Evolutionary conservation across 2,797 vertebrate genomes (phyloP), one percentile per base, ranked within the genome.

Genomic region (Eidolon dupreanum): DNA sequence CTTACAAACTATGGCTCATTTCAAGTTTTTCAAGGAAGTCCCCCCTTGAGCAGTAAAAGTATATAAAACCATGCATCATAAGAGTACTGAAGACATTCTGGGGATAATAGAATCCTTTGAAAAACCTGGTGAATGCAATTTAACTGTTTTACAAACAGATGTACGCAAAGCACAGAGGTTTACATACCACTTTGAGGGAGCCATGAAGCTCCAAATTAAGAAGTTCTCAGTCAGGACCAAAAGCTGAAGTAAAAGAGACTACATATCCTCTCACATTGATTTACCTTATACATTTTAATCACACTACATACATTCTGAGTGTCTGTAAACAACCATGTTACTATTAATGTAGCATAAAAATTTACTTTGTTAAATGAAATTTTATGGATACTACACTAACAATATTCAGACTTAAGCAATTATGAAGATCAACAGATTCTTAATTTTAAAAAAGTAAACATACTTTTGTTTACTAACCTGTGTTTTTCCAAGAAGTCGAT

Each of bases 401-500:
- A 90, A 88, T 74, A 82, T 70, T 92, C 61, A 78, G 38, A 91
- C n/a, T 85, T 71, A 65, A 93, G 66, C 16, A 73, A 49, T 75
- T n/a, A 51, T 57, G 13, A 96, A 88, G 17, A 61, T 49, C 59
- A 91, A 77, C 0, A 70, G 24, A 86, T 70, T 70, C 12, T 8
- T 81, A 38, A 75, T 89, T 70, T 79, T 53, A 22, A 65, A 83
- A 90, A 61, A 92, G 11, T 15, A 83, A 92, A 46, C 20, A 73
- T 63, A 28, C 41, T 81, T 95, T 90, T 49, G 49, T 49, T 49
- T 49, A 97, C 96, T 93, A 71, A 99, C 99, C 99, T 99, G 99
- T 86, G 99, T 99, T 98, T 99, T 99, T n/a, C 99, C 99, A 97
- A 99, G 99, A 79, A 99, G 99, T 38, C 99, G 99, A 97, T 99